phyloP scores from a whole-genome alignment of 2,888 invertebrate genomes.

The Mechanitis messenoides region DNA sequence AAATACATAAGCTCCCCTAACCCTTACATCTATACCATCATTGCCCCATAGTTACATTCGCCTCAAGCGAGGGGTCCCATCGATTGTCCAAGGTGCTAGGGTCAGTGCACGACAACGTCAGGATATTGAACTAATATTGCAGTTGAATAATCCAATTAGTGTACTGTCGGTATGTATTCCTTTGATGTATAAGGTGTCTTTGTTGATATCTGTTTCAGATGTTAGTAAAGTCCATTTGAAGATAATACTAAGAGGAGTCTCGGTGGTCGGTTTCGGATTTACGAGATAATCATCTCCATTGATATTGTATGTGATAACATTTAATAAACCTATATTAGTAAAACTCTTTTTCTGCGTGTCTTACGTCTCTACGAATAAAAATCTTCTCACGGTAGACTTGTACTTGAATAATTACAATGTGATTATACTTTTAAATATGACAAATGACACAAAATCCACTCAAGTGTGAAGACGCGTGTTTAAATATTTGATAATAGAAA shows the following conservation, averaged over 20 bases:
- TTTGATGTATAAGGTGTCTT: constrained; percentile 42
- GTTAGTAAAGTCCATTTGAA: constrained; percentile 11
- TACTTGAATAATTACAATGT: constrained; percentile 60
- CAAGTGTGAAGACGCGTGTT: constrained; percentile 63
- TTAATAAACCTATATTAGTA: not conserved
- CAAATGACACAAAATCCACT: constrained; percentile 64
- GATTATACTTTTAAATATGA: constrained; percentile 65
- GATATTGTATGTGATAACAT: too few relatives aligned
- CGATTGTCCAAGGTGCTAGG: constrained; percentile 54
- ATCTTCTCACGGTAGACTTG: constrained; percentile 58
- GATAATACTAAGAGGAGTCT: not conserved
- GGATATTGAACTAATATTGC: constrained; percentile 64
- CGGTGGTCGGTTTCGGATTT: too few relatives aligned
- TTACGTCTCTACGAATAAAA: not conserved
- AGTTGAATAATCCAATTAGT: constrained; percentile 65
- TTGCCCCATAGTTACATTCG: constrained; percentile 10
- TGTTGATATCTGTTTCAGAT: constrained; percentile 16
- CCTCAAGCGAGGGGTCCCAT: constrained; percentile 35
- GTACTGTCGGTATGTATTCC: constrained; percentile 46
- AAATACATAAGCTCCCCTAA: constrained; percentile 14
- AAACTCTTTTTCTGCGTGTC: not conserved
- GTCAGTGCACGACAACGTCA: constrained; percentile 56
- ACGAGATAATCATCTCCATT: too few relatives aligned
- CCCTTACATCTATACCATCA: constrained; percentile 10
- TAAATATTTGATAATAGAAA: constrained; percentile 40